Base-by-base conservation (phyloP, 2,888 invertebrate genomes). In the Itoplectis maculator region DNA sequence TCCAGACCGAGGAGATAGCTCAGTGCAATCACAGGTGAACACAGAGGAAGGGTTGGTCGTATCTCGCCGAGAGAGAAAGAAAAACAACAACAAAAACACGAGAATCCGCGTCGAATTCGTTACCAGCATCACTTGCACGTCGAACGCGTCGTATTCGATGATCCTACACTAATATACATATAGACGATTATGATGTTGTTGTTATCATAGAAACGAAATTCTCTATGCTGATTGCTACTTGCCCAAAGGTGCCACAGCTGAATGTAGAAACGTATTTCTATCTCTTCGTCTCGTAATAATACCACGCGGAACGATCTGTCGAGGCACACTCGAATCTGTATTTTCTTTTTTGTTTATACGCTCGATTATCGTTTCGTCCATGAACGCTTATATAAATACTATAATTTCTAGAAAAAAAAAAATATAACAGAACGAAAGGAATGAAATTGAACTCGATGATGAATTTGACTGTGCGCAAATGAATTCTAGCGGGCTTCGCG, bases 21-120 rank as follows among this genome's bases (percentile, higher is more conserved):
- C 89, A 89, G 86, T 88, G 88, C 82, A 89, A 90, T 87, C 86
- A 89, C 79, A 90, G 90, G 88, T 92, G 90, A 90, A 90, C 82
- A 74, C 54, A 61, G 78, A 79, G 18, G 51, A 42, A 80, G 75
- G 61, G 63, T 83, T 78, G 13, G 66, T 70, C 63, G 73, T 65
- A 37, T 40, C 40, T 76, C 66, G 29, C 18, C 73, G 66, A 76
- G 37, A 40, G 59, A 63, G 18, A 68, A 54, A 63, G 29, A 29
- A 29, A 29, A 5, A 5, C 3, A 29, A 29, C 2, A 29, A 29
- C 2, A 75, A 54, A 59, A 51, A 74, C 72, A 66, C 66, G 65
- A 56, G 68, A 68, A 65, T 63, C 56, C 54, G 42, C 42, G 69
- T 72, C 72, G 59, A 18, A 72, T 75, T 63, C 76, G 84, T 84